Evolutionary conservation across 2,888 invertebrate species (phyloP).

Genomic region (Brachyptera risi): DNA sequence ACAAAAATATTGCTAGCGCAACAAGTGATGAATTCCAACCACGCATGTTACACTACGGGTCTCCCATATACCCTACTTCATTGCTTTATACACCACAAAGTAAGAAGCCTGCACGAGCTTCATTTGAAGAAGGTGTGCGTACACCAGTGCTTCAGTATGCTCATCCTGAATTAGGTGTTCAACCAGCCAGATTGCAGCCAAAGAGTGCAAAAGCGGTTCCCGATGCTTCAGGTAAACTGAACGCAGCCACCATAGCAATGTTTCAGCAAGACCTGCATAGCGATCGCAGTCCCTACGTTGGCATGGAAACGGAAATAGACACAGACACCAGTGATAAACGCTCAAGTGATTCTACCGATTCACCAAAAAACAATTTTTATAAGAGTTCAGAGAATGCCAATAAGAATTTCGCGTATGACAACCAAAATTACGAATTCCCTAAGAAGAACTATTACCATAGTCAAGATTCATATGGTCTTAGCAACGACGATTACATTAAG

Average conservation of each 20-base stretch:
- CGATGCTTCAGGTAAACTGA: not conserved
- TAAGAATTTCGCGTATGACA: conserved; percentile 36
- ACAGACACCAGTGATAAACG: conserved; percentile 20
- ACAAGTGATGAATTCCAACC: conserved; percentile 56
- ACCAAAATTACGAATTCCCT: conserved; percentile 43
- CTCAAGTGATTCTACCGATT: not conserved
- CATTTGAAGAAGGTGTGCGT: conserved; percentile 65
- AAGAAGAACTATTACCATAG: conserved; percentile 51
- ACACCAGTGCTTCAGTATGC: conserved; percentile 75
- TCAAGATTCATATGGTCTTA: conserved; percentile 31
- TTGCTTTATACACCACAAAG: conserved; percentile 59
- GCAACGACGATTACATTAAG: conserved; percentile 32
- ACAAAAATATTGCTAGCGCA: conserved; percentile 38
- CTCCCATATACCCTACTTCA: conserved; percentile 59
- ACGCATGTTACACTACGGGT: conserved; percentile 65
- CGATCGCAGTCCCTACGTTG: conserved; percentile 56
- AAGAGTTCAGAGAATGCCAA: not conserved
- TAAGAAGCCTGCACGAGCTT: conserved; percentile 48
- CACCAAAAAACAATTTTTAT: not conserved
- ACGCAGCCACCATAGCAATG: conserved; percentile 29
- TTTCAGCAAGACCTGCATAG: conserved; percentile 53
- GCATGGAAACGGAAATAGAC: conserved; percentile 40
- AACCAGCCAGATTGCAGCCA: conserved; percentile 52
- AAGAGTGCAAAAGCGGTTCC: conserved; percentile 22
- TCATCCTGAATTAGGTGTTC: conserved; percentile 73